phyloP scores from a whole-genome alignment of 1,140 invertebrate species.

The Papilio machaon region DNA sequence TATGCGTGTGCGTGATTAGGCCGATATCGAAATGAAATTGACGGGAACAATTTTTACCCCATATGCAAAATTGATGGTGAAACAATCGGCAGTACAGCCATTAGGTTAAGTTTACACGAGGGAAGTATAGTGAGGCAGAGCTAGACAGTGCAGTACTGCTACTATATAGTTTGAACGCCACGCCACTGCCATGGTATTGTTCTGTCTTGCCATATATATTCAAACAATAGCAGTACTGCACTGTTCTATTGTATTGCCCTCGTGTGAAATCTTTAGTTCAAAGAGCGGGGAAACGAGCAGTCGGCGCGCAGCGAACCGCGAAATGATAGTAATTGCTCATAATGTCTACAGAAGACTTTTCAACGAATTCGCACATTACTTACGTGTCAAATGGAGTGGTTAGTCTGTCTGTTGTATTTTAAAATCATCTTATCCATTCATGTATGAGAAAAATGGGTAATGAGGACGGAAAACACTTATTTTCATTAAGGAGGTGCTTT shows the following conservation, averaged over 20 bases:
- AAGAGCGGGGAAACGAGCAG: constrained; percentile 24
- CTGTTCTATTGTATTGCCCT: not conserved
- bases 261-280: constrained; percentile 11
- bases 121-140: not conserved
- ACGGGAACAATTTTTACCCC: constrained; percentile 60
- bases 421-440: constrained; percentile 1
- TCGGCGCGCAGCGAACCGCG: constrained; percentile 25
- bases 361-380: constrained; percentile 32
- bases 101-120: not conserved
- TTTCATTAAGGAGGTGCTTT: not conserved
- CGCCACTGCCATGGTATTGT: too few relatives aligned
- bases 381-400: constrained; percentile 20
- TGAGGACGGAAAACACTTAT: not conserved
- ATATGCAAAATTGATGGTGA: constrained; percentile 49
- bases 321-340: constrained; percentile 34
- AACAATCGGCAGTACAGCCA: constrained; percentile 12
- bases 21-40: constrained; percentile 68
- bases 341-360: constrained; percentile 31
- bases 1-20: constrained; percentile 71
- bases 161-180: too few relatives aligned
- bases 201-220: too few relatives aligned
- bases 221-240: too few relatives aligned
- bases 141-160: not conserved
- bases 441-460: not conserved
- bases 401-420: constrained; percentile 8